phyloP scores from a whole-genome alignment of 2,113 vertebrate species.

The Varanus komodoensis region DNA sequence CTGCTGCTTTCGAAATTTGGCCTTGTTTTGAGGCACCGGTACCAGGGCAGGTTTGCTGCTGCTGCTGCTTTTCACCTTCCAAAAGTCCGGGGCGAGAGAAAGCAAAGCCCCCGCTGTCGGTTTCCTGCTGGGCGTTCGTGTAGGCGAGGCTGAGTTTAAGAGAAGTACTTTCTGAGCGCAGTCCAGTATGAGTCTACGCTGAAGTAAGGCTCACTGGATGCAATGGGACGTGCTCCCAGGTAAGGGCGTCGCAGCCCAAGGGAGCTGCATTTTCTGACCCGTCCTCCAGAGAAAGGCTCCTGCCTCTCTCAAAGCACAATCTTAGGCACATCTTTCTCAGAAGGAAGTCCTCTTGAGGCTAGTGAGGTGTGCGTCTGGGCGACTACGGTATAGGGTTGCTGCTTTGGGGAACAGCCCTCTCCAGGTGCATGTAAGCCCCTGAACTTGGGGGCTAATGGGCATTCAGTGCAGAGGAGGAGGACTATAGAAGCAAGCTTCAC shows the following conservation, averaged over 20 bases:
- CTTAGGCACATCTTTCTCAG: not conserved
- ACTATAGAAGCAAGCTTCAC: no score
- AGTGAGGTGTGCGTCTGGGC: not conserved
- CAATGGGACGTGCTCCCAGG: no score
- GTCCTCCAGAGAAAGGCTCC: not conserved
- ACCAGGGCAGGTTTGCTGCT: not conserved
- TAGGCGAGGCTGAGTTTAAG: not conserved
- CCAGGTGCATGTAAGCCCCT: no score
- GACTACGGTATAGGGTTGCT: not conserved
- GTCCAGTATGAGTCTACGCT: no score
- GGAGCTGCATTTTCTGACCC: not conserved
- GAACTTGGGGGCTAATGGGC: no score
- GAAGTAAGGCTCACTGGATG: no score
- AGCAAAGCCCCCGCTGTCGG: rapidly evolving
- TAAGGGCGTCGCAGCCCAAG: not conserved
- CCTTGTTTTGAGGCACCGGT: not conserved
- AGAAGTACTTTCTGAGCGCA: no score
- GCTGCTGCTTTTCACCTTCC: not conserved
- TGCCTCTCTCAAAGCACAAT: not conserved
- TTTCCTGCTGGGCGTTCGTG: not conserved
- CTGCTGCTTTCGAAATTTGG: not conserved
- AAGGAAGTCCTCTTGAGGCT: not conserved
- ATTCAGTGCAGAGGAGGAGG: no score
- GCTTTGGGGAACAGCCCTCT: no score
- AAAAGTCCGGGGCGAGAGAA: not conserved